These are phyloP conservation scores for Cassiopea xamachana DNA, from an alignment of 30 jellyfish, hydroid and myxozoan species.

Conservation along the genomic window DNA sequence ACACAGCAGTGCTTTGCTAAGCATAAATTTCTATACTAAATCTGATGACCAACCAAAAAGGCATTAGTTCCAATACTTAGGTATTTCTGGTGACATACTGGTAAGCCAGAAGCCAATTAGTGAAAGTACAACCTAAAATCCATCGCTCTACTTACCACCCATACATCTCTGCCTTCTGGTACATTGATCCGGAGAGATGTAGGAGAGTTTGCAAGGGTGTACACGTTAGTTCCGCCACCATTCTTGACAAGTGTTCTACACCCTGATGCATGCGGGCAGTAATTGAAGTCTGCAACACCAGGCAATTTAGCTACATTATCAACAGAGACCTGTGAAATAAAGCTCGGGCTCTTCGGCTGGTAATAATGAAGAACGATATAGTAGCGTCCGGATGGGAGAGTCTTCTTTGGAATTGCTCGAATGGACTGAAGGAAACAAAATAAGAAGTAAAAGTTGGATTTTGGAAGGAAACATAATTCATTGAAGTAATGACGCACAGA, in stretches of 20 bases:
- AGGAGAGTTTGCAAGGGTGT: constrained; percentile 44
- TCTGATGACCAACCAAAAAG: too few relatives aligned
- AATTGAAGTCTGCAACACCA: constrained; percentile 65
- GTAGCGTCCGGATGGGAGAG: constrained; percentile 87
- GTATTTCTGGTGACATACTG: too few relatives aligned
- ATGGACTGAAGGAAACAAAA: constrained; percentile 44
- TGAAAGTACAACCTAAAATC: too few relatives aligned
- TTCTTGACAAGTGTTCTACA: constrained; percentile 82
- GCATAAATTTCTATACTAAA: too few relatives aligned
- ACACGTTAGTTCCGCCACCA: constrained; percentile 66
- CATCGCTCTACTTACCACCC: constrained; percentile 72
- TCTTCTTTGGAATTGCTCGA: constrained; percentile 32
- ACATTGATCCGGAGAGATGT: constrained; percentile 63
- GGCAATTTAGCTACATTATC: constrained; percentile 74
- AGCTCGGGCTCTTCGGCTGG: constrained; percentile 87
- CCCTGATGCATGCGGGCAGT: constrained; percentile 93
- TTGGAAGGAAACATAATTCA: background rate
- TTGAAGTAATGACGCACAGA: too few relatives aligned
- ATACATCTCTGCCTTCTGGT: constrained; percentile 83
- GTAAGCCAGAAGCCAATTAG: too few relatives aligned
- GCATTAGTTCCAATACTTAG: too few relatives aligned
- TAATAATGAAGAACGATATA: constrained; percentile 82
- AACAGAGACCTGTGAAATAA: constrained; percentile 65
- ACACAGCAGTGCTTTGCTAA: too few relatives aligned
- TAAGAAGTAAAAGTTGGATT: background rate